A percentile compares a stretch with the other conserved stretches of the same genome.
phyloP scores from a whole-genome alignment of 2,797 vertebrate species.

The Enteromius fasciolatus region DNA sequence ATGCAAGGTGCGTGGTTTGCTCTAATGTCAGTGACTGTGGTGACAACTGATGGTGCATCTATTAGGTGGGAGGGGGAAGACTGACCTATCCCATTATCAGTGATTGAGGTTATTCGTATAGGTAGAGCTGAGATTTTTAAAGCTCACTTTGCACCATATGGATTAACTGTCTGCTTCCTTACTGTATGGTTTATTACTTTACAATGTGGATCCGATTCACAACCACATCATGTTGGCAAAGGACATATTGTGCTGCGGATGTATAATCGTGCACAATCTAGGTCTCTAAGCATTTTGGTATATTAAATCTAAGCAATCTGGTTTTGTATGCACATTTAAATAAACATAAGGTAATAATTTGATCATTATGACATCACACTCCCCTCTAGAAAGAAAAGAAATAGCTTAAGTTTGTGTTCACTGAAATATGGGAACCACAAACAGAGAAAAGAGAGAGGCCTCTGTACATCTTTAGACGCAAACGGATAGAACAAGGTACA shows the following conservation, averaged over 20 bases:
- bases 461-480: not conserved
- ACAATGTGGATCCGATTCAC: constrained; percentile 74
- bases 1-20: constrained; percentile 32
- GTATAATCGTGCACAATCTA: not conserved
- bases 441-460: constrained; percentile 34
- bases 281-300: not conserved
- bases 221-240: constrained; percentile 13
- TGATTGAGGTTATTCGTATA: constrained; percentile 82
- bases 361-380: not conserved
- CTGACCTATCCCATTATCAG: constrained; percentile 80
- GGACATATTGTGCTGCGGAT: constrained; percentile 73
- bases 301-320: not conserved
- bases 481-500: constrained; percentile 35
- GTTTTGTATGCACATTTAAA: not conserved
- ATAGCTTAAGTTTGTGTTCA: not conserved
- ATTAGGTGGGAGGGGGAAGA: constrained; percentile 73
- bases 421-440: constrained; percentile 35
- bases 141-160: constrained; percentile 78
- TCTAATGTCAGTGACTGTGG: constrained; percentile 56
- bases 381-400: not conserved
- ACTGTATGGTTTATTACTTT: constrained; percentile 79
- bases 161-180: constrained; percentile 80
- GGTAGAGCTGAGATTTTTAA: constrained; percentile 74
- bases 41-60: constrained; percentile 73
- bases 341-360: constrained; percentile 3